Evolutionary conservation across 2,113 vertebrate genomes (phyloP), one percentile per base, ranked within the genome.

Genomic region (Melanocharis versteri): DNA sequence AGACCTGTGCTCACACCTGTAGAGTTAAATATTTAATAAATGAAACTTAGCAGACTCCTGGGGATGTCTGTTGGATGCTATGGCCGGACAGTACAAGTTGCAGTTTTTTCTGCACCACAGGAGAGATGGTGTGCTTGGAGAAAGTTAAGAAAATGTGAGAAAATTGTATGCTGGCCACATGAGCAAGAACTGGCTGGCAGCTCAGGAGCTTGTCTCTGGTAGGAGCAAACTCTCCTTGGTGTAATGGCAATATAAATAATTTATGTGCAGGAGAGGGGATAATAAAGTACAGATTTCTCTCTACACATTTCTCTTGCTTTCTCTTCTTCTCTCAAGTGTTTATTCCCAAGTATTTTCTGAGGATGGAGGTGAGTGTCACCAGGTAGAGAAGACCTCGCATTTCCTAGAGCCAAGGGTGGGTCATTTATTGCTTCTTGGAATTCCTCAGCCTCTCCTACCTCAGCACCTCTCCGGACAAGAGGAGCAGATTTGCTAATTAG

Each of bases 71-170:
- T 62, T 71, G 57, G 24, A 35, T 73, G 39, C 58, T 70, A 3
- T 79, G 70, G 28, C 51, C 1, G 4, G 61, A 23, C 23, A 60
- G 30, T 56, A 60, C 65, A 35, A 7, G 44, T 27, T 57, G 37
- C 26, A 65, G 37, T 2, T 42, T 39, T 45, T 92, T n/a, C n/a
- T 72, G 57, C 5, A 0, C 33, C 0, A 0, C 10, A 47, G 57
- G 60, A 70, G 69, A 75, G 42, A 14, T 39, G 27, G 8, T 10
- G n/a, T 50, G 13, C 31, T 15, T 60, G 56, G 61, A 51, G 60
- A 70, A 66, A 19, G 69, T 50, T 54, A 8, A 73, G n/a, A n/a
- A 80, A 69, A 53, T 2, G 1, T 33, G 28, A 65, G 39, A 40
- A 75, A 66, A 60, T 81, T 30, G 8, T 30, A 0, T 37, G 1